Percentiles rank a stretch among this genome's conserved stretches.
These are phyloP conservation scores for Acanthaster planci DNA, from an alignment of 35 echinoderm and acorn worm species.

Conservation along the genomic window DNA sequence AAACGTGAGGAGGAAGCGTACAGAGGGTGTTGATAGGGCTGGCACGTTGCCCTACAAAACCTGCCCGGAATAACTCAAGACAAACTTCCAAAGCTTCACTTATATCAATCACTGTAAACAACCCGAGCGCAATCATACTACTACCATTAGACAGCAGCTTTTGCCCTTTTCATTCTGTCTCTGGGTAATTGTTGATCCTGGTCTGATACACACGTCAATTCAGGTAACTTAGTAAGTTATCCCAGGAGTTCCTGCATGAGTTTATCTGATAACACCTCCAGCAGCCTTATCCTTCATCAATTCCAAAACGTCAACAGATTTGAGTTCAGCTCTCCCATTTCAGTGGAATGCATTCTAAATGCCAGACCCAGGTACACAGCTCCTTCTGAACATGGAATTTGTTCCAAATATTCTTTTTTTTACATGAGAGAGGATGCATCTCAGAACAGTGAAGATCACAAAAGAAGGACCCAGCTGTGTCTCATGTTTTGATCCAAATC, in stretches of 20 bases:
- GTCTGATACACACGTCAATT: neutral
- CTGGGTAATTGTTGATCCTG: conserved; percentile 9
- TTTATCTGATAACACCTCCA: neutral
- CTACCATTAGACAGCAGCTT: neutral
- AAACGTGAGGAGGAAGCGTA: conserved; percentile 13
- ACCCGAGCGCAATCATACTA: neutral
- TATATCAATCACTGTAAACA: conserved; percentile 15
- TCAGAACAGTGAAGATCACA: too few species aligned
- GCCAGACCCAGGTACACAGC: neutral
- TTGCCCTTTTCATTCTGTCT: conserved; percentile 12
- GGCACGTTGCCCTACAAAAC: conserved; percentile 1
- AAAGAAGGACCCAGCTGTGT: too few species aligned
- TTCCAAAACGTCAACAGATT: neutral
- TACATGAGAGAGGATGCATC: too few species aligned
- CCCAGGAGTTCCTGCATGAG: conserved; percentile 16
- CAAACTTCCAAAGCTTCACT: conserved; percentile 4
- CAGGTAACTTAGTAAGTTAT: conserved; percentile 6
- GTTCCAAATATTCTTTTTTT: too few species aligned
- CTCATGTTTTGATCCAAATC: too few species aligned
- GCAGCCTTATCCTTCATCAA: neutral
- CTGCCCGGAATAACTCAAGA: conserved; percentile 20
- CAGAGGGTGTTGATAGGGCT: neutral
- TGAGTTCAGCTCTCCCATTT: neutral
- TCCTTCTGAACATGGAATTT: neutral
- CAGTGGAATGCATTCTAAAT: neutral